Evolutionary conservation across 1,140 invertebrate species (phyloP), one percentile per base, ranked within the genome.

Genomic region (Penaeus chinensis): DNA sequence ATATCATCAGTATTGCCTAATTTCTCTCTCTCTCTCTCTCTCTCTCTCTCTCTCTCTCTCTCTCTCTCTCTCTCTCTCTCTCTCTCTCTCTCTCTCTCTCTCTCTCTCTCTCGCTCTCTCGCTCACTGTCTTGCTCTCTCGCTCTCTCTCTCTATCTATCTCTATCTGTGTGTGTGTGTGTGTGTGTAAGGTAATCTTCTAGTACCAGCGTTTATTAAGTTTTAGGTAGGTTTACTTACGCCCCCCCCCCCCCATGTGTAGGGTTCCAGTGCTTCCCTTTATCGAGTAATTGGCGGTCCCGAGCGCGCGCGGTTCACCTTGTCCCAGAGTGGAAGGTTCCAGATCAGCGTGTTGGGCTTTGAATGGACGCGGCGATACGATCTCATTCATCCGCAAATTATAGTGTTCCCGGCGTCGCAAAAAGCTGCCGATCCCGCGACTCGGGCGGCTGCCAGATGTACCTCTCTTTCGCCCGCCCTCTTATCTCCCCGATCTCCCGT

Each of bases 331-430:
- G 37, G 22, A 24, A n/a, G 22, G 69, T n/a, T 54, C 62, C 61
- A n/a, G 54, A n/a, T 19, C 20, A 24, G 78, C 37, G 54, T 47
- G 69, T 62, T 13, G 76, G 42, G 76, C 54, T 13, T 54, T 54
- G 54, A 47, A 84, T 74, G 82, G 69, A 76, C 24, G 11, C 20
- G 69, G 22, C 47, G 82, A 84, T 84, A 74, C 69, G 82, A 84
- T 84, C 82, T 84, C 82, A 84, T 84, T 84, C 82, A 84, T 74
- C 82, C 69, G 27, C 82, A 84, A 84, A 84, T 84, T 84, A 84
- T 84, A 84, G 54, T 37, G 54, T 54, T 13, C 11, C 11, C 54
- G 54, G 11, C 54, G 54, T 13, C 54, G 54, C 54, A 54, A 54
- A 54, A 54, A 54, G 54, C 54, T 8, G 54, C 54, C 54, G 54